These are phyloP conservation scores for Coluber constrictor DNA, from an alignment of 2,797 vertebrate genomes.

Conservation along the genomic window DNA sequence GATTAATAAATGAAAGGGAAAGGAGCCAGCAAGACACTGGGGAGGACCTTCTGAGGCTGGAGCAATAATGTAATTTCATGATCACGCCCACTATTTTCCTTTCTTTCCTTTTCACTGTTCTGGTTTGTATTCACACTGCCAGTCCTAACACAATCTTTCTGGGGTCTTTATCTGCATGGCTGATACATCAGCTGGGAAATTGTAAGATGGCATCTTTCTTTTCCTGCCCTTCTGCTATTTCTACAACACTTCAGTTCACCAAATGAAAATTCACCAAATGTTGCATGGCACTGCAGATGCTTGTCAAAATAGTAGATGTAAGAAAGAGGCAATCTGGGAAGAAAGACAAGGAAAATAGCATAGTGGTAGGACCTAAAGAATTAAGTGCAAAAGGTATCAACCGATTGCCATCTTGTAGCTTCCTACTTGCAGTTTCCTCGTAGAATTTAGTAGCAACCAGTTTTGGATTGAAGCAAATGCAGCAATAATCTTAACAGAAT, in stretches of 20 bases:
- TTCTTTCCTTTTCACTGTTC: constrained; percentile 34
- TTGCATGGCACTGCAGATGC: constrained; percentile 7
- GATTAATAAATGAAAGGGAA: constrained; percentile 34
- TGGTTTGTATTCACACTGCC: constrained; percentile 28
- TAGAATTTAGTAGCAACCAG: constrained; percentile 1
- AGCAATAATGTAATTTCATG: constrained; percentile 49
- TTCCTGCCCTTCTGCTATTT: constrained; percentile 14
- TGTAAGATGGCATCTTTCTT: constrained; percentile 7
- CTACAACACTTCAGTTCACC: constrained; percentile 5
- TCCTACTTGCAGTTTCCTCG: background rate
- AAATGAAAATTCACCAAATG: background rate
- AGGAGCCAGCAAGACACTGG: constrained; percentile 40
- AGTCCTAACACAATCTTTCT: constrained; percentile 36
- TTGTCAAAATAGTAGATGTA: background rate
- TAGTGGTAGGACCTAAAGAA: background rate
- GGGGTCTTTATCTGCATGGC: constrained; percentile 26
- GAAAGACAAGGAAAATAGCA: background rate
- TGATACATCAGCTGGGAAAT: constrained; percentile 29
- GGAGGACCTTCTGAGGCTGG: constrained; percentile 31
- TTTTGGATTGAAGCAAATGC: background rate
- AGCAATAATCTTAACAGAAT: background rate
- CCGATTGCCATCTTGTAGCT: accelerated
- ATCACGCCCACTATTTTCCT: constrained; percentile 16
- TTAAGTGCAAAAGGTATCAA: background rate
- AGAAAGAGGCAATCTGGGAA: background rate